phyloP scores from a whole-genome alignment of 2,888 invertebrate species.

The Allophyes oxyacanthae region DNA sequence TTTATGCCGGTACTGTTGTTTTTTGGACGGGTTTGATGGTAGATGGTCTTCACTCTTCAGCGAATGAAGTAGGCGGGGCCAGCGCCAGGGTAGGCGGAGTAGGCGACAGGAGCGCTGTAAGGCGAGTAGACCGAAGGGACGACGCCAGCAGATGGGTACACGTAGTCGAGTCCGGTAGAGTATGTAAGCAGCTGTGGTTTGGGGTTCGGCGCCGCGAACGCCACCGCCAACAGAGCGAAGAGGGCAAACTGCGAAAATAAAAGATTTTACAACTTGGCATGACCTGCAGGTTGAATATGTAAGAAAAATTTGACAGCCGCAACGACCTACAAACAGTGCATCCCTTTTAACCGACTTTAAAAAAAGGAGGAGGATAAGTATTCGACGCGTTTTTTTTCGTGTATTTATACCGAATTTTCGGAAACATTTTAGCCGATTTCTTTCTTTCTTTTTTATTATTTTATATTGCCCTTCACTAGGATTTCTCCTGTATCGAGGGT shows the following conservation, averaged over 20 bases:
- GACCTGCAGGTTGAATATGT: background rate
- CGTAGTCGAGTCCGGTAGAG: slow-evolving; percentile 71
- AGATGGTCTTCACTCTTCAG: slow-evolving; percentile 45
- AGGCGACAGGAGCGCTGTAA: slow-evolving; percentile 69
- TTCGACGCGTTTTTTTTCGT: too few species aligned
- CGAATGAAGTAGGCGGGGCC: slow-evolving; percentile 62
- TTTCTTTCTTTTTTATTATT: too few species aligned
- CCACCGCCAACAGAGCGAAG: slow-evolving; percentile 85
- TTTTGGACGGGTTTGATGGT: background rate
- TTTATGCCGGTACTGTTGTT: slow-evolving; percentile 7
- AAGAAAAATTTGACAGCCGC: too few species aligned
- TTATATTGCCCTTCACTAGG: too few species aligned
- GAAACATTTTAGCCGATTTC: too few species aligned
- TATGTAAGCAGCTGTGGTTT: slow-evolving; percentile 70
- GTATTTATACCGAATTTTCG: too few species aligned
- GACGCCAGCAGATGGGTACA: slow-evolving; percentile 65
- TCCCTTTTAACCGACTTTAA: too few species aligned
- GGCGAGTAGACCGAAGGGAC: slow-evolving; percentile 66
- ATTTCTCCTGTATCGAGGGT: too few species aligned
- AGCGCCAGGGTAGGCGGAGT: slow-evolving; percentile 63
- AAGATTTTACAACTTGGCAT: background rate
- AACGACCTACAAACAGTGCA: too few species aligned
- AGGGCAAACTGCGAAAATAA: slow-evolving; percentile 79
- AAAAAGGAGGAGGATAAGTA: too few species aligned
- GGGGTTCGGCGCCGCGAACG: slow-evolving; percentile 82